Evolutionary conservation across 1,140 invertebrate species (phyloP), one percentile per base, ranked within the genome.

Genomic region (Trichogramma pretiosum): DNA sequence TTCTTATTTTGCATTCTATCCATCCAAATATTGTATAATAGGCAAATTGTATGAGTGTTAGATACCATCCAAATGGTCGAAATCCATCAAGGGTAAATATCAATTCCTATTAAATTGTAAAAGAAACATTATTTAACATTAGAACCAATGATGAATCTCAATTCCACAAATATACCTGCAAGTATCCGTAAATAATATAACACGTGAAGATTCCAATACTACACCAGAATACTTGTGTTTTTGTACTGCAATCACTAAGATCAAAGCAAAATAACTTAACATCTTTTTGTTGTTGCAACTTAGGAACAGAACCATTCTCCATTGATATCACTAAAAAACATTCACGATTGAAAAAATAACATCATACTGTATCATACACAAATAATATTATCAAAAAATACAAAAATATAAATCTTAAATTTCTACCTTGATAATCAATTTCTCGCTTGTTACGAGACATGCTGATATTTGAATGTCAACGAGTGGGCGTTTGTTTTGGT

Each of bases 51-150:
- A 95, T 73, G 35, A 95, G 73, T 5, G 93, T 97, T 48, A 97
- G 75, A 65, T 91, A 96, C 83, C 92, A 91, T 36, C 92, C 92
- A 64, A 84, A 90, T 13, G 86, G 83, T 63, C 87, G 84, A 55
- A 94, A 90, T 45, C 88, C 91, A 45, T 90, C 82, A 2, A 89
- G 72, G 1, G 84, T 83, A 65, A 96, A 97, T 62, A 97, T 93
- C 16, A 93, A 68, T 72, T 97, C 93, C 78, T 85, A 55, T 10
- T 23, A 60, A 69, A 58, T 55, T 56, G 39, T 58, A 61, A 59
- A 55, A 46, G 17, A 44, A 38, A 43, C 24, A 11, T 28, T 5
- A 28, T 11, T 7, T 11, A 11, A 28, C 5, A 5, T 28, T 19
- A 42, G 14, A 33, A 3, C 26, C 19, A 13, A 18, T 11, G 10